Conservation (phyloP, 2,797 vertebrate genomes). For the Chromis chromis region DNA sequence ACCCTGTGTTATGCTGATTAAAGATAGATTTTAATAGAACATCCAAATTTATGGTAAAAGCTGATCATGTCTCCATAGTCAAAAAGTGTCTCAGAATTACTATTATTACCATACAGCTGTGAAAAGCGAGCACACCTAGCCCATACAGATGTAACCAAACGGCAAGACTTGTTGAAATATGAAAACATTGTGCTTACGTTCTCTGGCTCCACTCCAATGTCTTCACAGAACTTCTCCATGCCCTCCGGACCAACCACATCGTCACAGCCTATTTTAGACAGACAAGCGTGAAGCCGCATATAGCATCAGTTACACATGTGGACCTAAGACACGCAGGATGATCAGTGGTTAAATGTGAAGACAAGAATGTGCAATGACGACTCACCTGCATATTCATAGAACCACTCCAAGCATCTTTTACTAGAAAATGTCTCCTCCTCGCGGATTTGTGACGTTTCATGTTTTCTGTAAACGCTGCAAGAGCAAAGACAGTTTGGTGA, state of each 20-base stretch:
- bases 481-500: constrained; percentile 13
- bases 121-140: background rate
- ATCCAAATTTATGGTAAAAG: background rate
- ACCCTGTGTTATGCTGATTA: too few relatives aligned
- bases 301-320: background rate
- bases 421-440: constrained; percentile 97
- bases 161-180: constrained; percentile 1
- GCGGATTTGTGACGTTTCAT: constrained; percentile 93
- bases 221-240: constrained; percentile 99
- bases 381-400: constrained; percentile 98
- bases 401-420: constrained; percentile 99
- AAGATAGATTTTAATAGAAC: background rate
- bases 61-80: background rate
- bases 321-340: background rate
- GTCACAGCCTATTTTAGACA: constrained; percentile 88
- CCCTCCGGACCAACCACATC: constrained; percentile 97
- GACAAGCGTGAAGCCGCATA: constrained; percentile 19
- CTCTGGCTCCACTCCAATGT: constrained; percentile 99
- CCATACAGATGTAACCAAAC: constrained; percentile 1
- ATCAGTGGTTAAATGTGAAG: constrained; percentile 2
- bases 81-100: too few relatives aligned
- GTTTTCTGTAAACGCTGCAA: constrained; percentile 95
- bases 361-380: background rate
- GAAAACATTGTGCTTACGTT: constrained; percentile 86
- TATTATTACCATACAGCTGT: background rate